phyloP scores from a whole-genome alignment of 2,888 invertebrate genomes.

The Drosophila quasianomalipes region DNA sequence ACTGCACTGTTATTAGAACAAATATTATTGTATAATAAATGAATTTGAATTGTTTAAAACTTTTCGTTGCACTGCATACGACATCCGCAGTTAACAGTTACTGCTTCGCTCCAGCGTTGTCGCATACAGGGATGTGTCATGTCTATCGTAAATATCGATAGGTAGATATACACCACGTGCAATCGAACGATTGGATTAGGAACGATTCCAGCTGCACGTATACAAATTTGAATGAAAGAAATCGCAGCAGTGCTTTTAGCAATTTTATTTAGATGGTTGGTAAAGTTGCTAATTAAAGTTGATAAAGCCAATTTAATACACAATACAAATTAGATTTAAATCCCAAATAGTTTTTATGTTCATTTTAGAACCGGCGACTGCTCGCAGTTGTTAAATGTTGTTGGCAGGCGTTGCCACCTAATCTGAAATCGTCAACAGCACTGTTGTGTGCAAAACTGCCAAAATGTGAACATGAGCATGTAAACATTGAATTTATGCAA shows the following conservation, averaged over 20 bases:
- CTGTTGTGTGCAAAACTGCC: conserved; percentile 35
- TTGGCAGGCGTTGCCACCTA: conserved; percentile 60
- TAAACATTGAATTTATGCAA: conserved; percentile 77
- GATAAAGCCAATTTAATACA: conserved; percentile 6
- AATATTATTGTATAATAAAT: conserved; percentile 40
- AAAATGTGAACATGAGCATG: conserved; percentile 34
- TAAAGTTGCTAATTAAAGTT: background rate
- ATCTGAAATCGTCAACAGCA: conserved; percentile 46
- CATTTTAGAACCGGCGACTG: conserved; percentile 28
- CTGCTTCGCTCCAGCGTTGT: conserved; percentile 41
- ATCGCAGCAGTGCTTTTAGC: background rate
- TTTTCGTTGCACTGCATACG: conserved; percentile 6
- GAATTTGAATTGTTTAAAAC: conserved; percentile 28
- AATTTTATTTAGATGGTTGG: background rate
- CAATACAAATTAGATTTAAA: conserved; percentile 5
- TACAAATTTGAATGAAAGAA: conserved; percentile 18
- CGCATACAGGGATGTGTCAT: conserved; percentile 49
- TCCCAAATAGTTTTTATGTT: conserved; percentile 2
- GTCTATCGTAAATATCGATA: conserved; percentile 49
- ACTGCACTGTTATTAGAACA: conserved; percentile 19
- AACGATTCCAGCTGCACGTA: conserved; percentile 12
- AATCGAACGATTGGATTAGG: conserved; percentile 33
- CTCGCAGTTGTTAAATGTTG: conserved; percentile 33
- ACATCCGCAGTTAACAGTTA: conserved; percentile 29
- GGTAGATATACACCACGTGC: conserved; percentile 11